Evolutionary conservation across 2,797 vertebrate genomes (phyloP), one percentile per base, ranked within the genome.

Genomic region (Thaleichthys pacificus): DNA sequence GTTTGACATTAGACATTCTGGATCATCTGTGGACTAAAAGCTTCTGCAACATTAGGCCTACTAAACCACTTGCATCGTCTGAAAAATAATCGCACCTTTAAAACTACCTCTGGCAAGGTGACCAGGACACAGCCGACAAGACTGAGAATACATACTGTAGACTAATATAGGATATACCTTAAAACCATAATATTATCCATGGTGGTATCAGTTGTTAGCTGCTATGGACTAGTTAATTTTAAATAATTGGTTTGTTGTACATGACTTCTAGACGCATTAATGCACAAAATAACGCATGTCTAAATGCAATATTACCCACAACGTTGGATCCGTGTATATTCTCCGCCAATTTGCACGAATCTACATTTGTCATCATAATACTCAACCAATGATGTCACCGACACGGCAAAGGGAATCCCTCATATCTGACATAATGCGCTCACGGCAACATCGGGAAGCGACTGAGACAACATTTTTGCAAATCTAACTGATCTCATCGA

Each of bases 31-130:
- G 11, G 8, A 47, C 60, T 61, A 28, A 30, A 24, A 80, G 68
- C n/a, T 82, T 76, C 84, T 86, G 88, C 70, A 87, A 70, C 83
- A 77, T 89, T 91, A 47, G 42, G 42, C 42, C 42, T 88, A 91
- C 0, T 3, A 65, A 71, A 76, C 77, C 81, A 89, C 85, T 89
- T 87, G 60, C 77, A 67, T 79, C 71, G 72, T 81, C 77, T 71
- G 74, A 76, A 32, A 69, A 75, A 80, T 82, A 84, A 85, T 86
- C 79, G 81, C n/a, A 15, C 72, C 77, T 70, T 19, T 6, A 66
- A 72, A 72, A 70, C 69, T 73, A 47, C 64, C 38, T 4, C 14
- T 24, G 21, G 38, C n/a, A 24, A 26, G 21, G 38, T 15, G 38
- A 66, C 22, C 22, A 51, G 38, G 7, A 26, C 24, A 61, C 21